Conservation (phyloP, 1,140 invertebrate species). For the Sitobion miscanthi region DNA sequence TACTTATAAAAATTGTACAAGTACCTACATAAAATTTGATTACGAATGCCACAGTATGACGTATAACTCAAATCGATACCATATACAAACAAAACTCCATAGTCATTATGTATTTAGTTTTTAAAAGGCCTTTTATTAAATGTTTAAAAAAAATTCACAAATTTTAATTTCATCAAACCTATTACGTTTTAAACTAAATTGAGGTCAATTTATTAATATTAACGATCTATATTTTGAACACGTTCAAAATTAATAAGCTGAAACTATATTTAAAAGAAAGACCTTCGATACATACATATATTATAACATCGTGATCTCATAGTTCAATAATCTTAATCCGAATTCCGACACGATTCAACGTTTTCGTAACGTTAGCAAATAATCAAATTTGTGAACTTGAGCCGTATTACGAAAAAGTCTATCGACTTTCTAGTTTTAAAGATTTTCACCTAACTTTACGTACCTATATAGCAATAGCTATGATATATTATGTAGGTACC, state of each 20-base stretch:
- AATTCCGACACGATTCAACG: not conserved
- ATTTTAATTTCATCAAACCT: not conserved
- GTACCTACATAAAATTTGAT: not conserved
- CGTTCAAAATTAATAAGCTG: not conserved
- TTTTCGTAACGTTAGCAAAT: not conserved
- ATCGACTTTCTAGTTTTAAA: not conserved
- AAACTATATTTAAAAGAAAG: conserved; percentile 9
- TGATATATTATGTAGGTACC: no score
- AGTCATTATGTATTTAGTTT: not conserved
- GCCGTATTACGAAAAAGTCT: not conserved
- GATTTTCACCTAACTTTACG: not conserved
- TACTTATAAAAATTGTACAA: not conserved
- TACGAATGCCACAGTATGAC: not conserved
- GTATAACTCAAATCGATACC: not conserved
- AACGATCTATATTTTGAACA: not conserved
- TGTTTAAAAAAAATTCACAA: not conserved
- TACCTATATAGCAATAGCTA: not conserved
- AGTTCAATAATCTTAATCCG: conserved; percentile 33
- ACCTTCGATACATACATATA: conserved; percentile 1
- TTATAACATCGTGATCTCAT: conserved; percentile 21
- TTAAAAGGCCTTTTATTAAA: not conserved
- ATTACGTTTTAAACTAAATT: not conserved
- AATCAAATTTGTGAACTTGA: not conserved
- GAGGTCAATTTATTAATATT: conserved; percentile 16
- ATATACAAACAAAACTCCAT: not conserved